Evolutionary conservation across 37 sponge, comb jelly and placozoan species (phyloP).

Genomic region (Diacarnus erythraeanus): DNA sequence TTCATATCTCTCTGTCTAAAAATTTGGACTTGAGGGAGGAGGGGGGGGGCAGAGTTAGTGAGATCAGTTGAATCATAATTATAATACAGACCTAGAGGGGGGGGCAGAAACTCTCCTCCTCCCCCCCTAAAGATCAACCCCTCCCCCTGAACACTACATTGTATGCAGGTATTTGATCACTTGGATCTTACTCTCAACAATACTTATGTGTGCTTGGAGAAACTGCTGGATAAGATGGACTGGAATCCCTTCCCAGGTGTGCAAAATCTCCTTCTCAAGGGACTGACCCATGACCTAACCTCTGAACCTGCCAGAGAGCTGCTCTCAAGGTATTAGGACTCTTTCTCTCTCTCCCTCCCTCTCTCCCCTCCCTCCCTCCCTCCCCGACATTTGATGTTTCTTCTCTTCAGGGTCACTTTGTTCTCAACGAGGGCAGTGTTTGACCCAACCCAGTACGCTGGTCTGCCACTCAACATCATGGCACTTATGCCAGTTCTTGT

Average conservation of each 20-base stretch:
- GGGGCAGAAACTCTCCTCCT: too few relatives aligned
- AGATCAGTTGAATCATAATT: background rate
- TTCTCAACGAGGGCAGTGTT: conserved; percentile 20
- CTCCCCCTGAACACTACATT: background rate
- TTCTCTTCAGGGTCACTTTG: conserved; percentile 4
- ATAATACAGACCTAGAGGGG: background rate
- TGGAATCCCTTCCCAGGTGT: conserved; percentile 84
- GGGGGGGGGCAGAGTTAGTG: too few relatives aligned
- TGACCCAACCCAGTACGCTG: conserved; percentile 49
- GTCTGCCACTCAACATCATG: conserved; percentile 78
- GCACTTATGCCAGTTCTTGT: conserved; percentile 76
- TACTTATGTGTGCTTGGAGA: conserved; percentile 57
- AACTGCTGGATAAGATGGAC: conserved; percentile 56
- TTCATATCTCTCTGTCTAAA: too few relatives aligned
- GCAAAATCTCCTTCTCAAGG: conserved; percentile 81
- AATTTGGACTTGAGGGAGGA: too few relatives aligned
- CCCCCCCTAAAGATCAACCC: background rate
- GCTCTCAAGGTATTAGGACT: conserved; percentile 11
- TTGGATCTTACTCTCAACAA: conserved; percentile 41
- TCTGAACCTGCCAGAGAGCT: conserved; percentile 26
- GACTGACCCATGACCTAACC: conserved; percentile 31
- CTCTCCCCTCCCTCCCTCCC: too few relatives aligned
- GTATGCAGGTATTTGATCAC: conserved; percentile 36
- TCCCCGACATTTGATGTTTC: too few relatives aligned
- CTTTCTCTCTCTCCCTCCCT: conserved; percentile 4